Conservation (phyloP, 2,113 vertebrate genomes). For the Dicerorhinus sumatrensis region DNA sequence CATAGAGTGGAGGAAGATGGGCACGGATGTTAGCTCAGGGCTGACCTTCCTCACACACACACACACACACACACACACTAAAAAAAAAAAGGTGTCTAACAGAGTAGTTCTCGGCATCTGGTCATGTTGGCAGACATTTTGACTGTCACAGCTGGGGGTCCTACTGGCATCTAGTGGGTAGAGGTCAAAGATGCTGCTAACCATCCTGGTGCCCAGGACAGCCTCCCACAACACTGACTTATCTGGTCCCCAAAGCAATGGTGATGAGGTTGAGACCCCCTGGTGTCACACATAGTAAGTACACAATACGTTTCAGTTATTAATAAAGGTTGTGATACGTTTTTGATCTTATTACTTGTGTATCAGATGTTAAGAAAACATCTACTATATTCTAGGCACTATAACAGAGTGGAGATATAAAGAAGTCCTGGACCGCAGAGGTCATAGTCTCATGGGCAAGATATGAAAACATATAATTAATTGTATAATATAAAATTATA, state of each 20-base stretch:
- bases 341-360: background rate
- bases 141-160: too few species aligned
- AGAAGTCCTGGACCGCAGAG: background rate
- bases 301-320: background rate
- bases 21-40: too few species aligned
- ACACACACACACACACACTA: too few species aligned
- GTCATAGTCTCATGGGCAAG: background rate
- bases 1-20: too few species aligned
- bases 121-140: background rate
- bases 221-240: fast-evolving
- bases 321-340: background rate
- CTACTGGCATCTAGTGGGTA: background rate
- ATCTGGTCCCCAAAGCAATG: background rate
- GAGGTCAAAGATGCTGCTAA: background rate
- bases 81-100: too few species aligned
- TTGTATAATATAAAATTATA: background rate
- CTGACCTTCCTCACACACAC: too few species aligned
- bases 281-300: background rate
- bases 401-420: background rate
- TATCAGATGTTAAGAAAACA: background rate
- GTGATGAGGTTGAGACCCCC: background rate
- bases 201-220: too few species aligned
- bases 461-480: background rate
- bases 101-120: background rate
- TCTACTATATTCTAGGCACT: background rate